These are phyloP conservation scores for Heterodera carotae DNA, from an alignment of 1,140 invertebrate species.

Conservation along the genomic window DNA sequence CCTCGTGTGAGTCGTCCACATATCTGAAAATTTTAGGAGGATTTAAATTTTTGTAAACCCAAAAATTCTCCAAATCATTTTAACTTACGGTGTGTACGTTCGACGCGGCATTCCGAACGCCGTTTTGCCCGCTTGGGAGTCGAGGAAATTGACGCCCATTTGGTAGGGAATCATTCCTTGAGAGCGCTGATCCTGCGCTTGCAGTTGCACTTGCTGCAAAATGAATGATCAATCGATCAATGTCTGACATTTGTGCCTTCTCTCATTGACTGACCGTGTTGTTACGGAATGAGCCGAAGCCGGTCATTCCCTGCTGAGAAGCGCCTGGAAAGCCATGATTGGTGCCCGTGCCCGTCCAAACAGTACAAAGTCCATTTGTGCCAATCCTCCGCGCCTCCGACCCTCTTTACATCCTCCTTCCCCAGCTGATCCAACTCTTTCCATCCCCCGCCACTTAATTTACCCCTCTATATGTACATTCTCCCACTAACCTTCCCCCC, in stretches of 20 bases:
- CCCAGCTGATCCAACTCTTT: neutral
- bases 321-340: conserved; percentile 46
- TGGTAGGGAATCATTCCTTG: conserved; percentile 65
- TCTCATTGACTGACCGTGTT: conserved; percentile 51
- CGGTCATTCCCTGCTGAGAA: conserved; percentile 62
- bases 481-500: no score
- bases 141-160: conserved; percentile 66
- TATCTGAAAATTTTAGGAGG: conserved; percentile 5
- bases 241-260: neutral
- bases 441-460: no score
- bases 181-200: conserved; percentile 53
- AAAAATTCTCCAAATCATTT: neutral
- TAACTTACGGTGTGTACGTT: conserved; percentile 57
- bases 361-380: no score
- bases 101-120: conserved; percentile 56
- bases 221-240: neutral
- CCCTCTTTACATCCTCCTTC: conserved; percentile 4
- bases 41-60: neutral
- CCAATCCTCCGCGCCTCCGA: no score
- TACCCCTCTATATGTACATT: no score
- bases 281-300: conserved; percentile 65
- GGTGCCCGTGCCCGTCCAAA: no score
- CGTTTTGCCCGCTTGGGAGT: conserved; percentile 64
- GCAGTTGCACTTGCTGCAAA: conserved; percentile 32
- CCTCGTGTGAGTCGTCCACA: conserved; percentile 64